Percentiles rank a stretch among this genome's conserved stretches.
phyloP scores from a whole-genome alignment of 2,113 vertebrate species.

The Alligator mississippiensis region DNA sequence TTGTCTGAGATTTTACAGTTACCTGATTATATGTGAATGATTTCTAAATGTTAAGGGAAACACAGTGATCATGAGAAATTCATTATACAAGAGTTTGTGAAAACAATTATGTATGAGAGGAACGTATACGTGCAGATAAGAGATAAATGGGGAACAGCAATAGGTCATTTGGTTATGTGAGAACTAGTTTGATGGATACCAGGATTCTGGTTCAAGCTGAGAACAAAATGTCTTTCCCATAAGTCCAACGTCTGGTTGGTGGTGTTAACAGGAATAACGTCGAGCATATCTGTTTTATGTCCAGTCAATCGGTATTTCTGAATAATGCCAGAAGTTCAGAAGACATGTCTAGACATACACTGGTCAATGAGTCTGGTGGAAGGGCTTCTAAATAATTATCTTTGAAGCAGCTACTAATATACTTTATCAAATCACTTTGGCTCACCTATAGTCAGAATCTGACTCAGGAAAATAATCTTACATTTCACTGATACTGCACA shows the following conservation, averaged over 20 bases:
- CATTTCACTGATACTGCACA: conserved; percentile 1
- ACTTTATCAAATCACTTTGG: conserved; percentile 32
- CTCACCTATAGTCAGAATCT: neutral
- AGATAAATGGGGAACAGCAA: conserved; percentile 15
- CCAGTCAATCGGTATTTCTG: conserved; percentile 20
- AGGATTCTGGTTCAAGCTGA: conserved; percentile 45
- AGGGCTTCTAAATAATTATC: neutral
- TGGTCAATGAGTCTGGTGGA: conserved; percentile 18
- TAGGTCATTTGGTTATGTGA: neutral
- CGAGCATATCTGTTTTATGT: conserved; percentile 69
- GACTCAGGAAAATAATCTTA: neutral
- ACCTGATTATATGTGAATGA: neutral
- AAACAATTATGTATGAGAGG: neutral
- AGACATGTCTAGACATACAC: conserved; percentile 35
- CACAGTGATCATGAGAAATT: neutral
- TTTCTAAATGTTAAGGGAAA: neutral
- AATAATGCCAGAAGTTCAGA: conserved; percentile 18
- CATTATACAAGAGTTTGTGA: neutral
- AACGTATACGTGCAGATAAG: neutral
- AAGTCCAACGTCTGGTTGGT: conserved; percentile 47
- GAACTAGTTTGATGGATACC: conserved; percentile 32
- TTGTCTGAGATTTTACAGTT: neutral
- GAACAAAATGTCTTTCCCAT: conserved; percentile 52
- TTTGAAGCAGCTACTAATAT: neutral
- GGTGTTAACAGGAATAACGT: conserved; percentile 61